Conservation (phyloP, 2,797 vertebrate species). For the Acanthopagrus latus region DNA sequence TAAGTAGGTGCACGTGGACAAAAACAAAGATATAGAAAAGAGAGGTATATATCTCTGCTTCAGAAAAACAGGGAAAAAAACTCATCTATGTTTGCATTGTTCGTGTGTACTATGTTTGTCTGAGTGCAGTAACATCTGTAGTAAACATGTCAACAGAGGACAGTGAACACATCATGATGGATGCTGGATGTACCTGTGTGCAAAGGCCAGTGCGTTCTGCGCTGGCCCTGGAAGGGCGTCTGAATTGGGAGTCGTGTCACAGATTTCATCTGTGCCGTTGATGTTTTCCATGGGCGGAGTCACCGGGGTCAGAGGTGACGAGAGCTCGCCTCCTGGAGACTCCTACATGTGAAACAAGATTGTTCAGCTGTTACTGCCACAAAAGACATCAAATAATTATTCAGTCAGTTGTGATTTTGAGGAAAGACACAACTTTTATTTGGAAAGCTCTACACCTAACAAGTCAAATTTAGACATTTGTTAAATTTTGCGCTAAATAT, state of each 20-base stretch:
- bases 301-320: slow-evolving; percentile 94
- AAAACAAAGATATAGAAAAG: slow-evolving; percentile 26
- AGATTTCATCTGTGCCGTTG: slow-evolving; percentile 95
- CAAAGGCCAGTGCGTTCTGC: slow-evolving; percentile 94
- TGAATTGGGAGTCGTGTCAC: slow-evolving; percentile 91
- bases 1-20: slow-evolving; percentile 24
- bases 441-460: neutral
- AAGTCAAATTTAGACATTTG: neutral
- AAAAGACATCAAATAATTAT: neutral
- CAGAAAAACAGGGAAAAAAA: slow-evolving; percentile 31
- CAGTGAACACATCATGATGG: slow-evolving; percentile 36
- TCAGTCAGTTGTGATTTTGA: neutral
- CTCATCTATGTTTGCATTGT: neutral
- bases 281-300: slow-evolving; percentile 92
- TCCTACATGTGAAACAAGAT: slow-evolving; percentile 84
- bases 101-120: slow-evolving; percentile 4
- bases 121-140: neutral
- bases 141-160: slow-evolving; percentile 12
- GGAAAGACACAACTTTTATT: neutral
- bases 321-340: slow-evolving; percentile 94
- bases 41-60: slow-evolving; percentile 14
- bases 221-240: slow-evolving; percentile 92
- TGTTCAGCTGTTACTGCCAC: slow-evolving; percentile 15
- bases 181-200: slow-evolving; percentile 90
- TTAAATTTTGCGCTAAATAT: slow-evolving; percentile 2